These are phyloP conservation scores for Dendropsophus ebraccatus DNA, from an alignment of 2,113 vertebrate species.

Conservation along the genomic window DNA sequence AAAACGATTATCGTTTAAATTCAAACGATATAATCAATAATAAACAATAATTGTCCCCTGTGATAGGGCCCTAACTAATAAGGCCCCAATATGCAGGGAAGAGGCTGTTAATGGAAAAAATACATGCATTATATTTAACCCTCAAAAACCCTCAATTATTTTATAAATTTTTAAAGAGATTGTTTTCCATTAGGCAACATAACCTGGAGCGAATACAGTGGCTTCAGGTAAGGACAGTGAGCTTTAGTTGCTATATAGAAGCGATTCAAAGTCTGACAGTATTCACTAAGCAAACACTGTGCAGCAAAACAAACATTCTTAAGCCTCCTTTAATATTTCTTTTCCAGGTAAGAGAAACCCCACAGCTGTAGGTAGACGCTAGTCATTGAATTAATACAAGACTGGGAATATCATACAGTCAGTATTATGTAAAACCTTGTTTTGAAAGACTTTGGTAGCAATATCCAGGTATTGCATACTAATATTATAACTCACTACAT, in stretches of 20 bases:
- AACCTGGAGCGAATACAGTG: not conserved
- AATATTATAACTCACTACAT: not conserved
- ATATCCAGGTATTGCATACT: not conserved
- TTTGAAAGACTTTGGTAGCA: not conserved
- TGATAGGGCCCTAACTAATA: no score
- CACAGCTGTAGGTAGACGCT: not conserved
- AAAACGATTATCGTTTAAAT: no score
- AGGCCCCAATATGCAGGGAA: not conserved
- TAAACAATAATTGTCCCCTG: no score
- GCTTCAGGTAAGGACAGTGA: slow-evolving; percentile 5
- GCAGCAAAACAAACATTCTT: slow-evolving; percentile 6
- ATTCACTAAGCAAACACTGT: slow-evolving; percentile 20
- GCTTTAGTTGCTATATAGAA: slow-evolving; percentile 22
- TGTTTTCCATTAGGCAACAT: not conserved
- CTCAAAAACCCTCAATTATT: not conserved
- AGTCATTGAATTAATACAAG: not conserved
- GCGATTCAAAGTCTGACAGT: slow-evolving; percentile 10
- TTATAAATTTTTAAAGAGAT: not conserved
- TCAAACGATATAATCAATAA: no score
- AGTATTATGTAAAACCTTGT: no score
- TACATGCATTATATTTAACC: not conserved
- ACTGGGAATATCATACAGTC: not conserved
- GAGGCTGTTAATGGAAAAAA: not conserved
- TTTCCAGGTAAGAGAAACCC: not conserved
- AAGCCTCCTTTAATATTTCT: not conserved